A percentile compares a stretch with the other conserved stretches of the same genome.
These are phyloP conservation scores for Dendrolimus pini DNA, from an alignment of 2,888 invertebrate species.

Conservation along the genomic window DNA sequence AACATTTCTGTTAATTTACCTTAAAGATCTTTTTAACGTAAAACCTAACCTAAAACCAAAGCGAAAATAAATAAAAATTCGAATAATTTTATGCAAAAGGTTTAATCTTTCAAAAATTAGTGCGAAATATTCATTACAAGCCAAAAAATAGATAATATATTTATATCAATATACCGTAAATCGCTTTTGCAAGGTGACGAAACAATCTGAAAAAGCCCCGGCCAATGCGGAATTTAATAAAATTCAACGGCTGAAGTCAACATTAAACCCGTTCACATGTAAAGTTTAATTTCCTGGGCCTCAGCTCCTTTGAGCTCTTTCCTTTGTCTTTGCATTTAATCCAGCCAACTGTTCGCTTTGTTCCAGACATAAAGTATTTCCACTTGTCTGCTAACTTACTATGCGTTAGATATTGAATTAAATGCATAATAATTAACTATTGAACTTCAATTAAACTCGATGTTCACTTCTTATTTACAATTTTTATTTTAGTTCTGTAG, in stretches of 20 bases:
- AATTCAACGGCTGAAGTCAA: conserved; percentile 7
- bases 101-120: too few relatives aligned
- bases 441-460: too few relatives aligned
- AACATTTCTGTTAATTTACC: too few relatives aligned
- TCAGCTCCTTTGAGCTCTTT: conserved; percentile 23
- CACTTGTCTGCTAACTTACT: background rate
- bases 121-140: too few relatives aligned
- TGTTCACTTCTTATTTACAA: too few relatives aligned
- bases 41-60: too few relatives aligned
- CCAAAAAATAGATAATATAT: background rate
- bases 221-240: background rate
- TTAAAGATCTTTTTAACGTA: too few relatives aligned
- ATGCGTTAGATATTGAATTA: too few relatives aligned
- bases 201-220: background rate
- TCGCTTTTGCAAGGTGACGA: background rate
- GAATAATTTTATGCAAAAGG: too few relatives aligned
- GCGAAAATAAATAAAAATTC: too few relatives aligned
- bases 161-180: background rate
- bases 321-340: conserved; percentile 35
- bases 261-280: conserved; percentile 29
- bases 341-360: conserved; percentile 8
- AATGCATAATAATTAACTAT: too few relatives aligned
- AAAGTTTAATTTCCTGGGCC: conserved; percentile 46
- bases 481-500: too few relatives aligned
- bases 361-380: conserved; percentile 5